Evolutionary conservation across 2,113 vertebrate genomes (phyloP).

Genomic region (Gallinago paraguaiae): DNA sequence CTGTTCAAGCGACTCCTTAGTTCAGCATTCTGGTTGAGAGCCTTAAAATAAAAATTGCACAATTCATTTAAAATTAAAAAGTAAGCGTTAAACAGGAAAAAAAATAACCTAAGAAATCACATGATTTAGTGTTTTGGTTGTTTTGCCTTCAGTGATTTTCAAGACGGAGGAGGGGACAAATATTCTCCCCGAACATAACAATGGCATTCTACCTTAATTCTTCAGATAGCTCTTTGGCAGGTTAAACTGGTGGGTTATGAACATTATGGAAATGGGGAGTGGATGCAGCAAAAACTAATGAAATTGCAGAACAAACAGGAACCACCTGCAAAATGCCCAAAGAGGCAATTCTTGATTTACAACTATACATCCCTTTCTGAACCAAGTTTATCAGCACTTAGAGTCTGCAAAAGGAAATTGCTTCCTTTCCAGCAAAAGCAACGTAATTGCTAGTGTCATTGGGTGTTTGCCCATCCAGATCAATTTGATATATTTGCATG

Average conservation of each 20-base stretch:
- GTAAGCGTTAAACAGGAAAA: not conserved
- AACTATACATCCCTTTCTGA: not conserved
- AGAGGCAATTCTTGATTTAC: not conserved
- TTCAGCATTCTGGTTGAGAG: constrained; percentile 95
- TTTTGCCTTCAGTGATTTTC: not conserved
- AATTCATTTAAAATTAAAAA: constrained; percentile 73
- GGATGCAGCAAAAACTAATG: not conserved
- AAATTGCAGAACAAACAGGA: not conserved
- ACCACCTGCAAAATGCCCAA: not conserved
- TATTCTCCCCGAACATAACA: not conserved
- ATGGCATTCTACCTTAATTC: not conserved
- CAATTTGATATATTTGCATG: not conserved
- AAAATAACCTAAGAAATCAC: not conserved
- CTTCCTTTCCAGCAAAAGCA: not conserved
- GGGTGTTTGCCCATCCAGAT: not conserved
- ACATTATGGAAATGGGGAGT: not conserved
- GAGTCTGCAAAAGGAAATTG: not conserved
- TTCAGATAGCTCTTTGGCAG: not conserved
- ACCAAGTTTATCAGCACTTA: not conserved
- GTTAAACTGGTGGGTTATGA: not conserved
- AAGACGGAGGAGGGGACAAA: not conserved
- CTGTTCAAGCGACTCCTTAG: constrained; percentile 95
- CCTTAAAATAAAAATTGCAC: constrained; percentile 83
- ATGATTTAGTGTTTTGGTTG: not conserved
- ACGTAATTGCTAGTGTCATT: not conserved